Evolutionary conservation across 2,888 invertebrate genomes (phyloP), one percentile per base, ranked within the genome.

Genomic region (Eudasyphora cyanicolor): DNA sequence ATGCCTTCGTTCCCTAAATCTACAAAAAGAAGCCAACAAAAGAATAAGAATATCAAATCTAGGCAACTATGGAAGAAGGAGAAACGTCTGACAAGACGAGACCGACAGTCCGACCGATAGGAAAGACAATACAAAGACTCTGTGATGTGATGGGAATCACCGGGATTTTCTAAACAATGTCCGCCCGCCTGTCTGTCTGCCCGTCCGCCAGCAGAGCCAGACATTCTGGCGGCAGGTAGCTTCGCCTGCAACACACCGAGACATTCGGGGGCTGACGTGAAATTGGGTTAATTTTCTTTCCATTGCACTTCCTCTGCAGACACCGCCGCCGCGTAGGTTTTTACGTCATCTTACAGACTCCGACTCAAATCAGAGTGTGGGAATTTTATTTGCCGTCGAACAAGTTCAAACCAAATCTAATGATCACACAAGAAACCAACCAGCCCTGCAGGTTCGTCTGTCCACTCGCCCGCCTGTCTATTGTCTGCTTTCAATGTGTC

Each of bases 211-310:
- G 14, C 27, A 57, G 12, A 6, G 60, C 73, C 45, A 83, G 83
- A 83, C 83, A 57, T 77, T 60, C 57, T 80, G 82, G 73, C 83
- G 71, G 81, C 83, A 83, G 83, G 81, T 79, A 84, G 81, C n/a
- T 81, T 78, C 67, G 51, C 10, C 0, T 81, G 49, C n/a, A 49
- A 45, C 76, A 80, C 51, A 80, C 67, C 38, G 78, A 54, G 60
- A 57, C 70, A 84, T 84, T 81, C 71, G 81, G 67, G 38, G 78
- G 77, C 57, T 81, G 17, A 49, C 38, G 6, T 70, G 64, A 84
- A 83, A 83, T 84, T 84, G 81, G 84, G 84, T 84, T 84, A 81
- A 78, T 84, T 83, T 83, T 80, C 71, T 64, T 67, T 81, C 51
- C 54, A 51, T 64, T 82, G 79, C 73, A 79, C 79, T 79, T 79